Evolutionary conservation across 2,888 invertebrate species (phyloP), one percentile per base, ranked within the genome.

Genomic region (Tyria jacobaeae): DNA sequence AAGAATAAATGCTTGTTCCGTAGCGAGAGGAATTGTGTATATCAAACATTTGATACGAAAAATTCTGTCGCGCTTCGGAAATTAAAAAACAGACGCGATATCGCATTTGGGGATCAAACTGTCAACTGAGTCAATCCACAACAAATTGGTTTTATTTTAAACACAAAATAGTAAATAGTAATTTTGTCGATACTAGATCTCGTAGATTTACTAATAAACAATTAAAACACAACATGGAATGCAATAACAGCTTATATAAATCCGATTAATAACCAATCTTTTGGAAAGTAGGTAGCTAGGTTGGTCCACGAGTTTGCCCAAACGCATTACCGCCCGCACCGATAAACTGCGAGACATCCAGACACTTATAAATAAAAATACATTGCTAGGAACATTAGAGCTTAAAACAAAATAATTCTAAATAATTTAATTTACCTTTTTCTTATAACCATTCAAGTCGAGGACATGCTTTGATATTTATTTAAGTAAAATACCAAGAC

Each of bases 301-400:
- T 55, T 25, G 9, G 14, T 49, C 44, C 9, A 31, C 10, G 49
- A 31, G 17, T 35, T 39, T 48, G 24, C 63, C 70, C 66, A 66
- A 71, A 70, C 58, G 15, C 49, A 50, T 49, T 27, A 59, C 54
- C 61, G 37, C 54, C 44, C 73, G 71, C 73, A 76, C 70, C 70
- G 76, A 73, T 73, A 60, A 62, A 55, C 48, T 57, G 49, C 44
- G 49, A 62, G 58, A 54, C 47, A 58, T 62, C 52, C 60, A 53
- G 66, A 68, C 54, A 57, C 81, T 83, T 84, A 82, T 70, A 80
- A 81, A 81, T 68, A 83, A 84, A 89, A 89, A 89, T 88, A 91
- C 84, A 90, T 83, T 85, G 85, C 91, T 92, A 93, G 92, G 92
- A 93, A 93, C 92, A 91, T 92, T 86, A 89, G 81, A 89, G 78